Evolutionary conservation across 2,797 vertebrate species (phyloP).

Genomic region (Vultur gryphus): DNA sequence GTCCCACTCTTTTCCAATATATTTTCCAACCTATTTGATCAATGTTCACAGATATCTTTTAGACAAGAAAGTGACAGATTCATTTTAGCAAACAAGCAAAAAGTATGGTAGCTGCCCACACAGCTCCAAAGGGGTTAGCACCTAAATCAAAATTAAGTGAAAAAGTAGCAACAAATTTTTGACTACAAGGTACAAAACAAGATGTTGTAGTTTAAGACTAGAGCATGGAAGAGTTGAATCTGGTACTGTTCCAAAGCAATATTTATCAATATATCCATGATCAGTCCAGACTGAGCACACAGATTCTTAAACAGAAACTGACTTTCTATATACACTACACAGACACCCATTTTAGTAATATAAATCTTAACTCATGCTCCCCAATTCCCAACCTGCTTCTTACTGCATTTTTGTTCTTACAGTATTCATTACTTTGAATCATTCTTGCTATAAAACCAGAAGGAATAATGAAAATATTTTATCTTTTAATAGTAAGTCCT

Average conservation of each 20-base stretch:
- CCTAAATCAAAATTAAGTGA: neutral
- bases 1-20: neutral
- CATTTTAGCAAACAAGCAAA: too few relatives aligned
- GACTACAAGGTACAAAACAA: neutral
- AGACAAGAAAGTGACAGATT: neutral
- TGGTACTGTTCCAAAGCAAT: neutral
- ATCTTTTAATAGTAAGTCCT: neutral
- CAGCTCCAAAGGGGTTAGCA: neutral
- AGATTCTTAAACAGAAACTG: neutral
- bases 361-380: neutral
- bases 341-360: too few relatives aligned
- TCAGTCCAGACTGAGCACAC: neutral
- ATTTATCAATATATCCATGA: neutral
- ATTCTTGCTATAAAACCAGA: neutral
- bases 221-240: neutral
- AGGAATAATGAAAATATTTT: neutral
- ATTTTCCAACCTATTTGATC: neutral
- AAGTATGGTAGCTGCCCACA: neutral
- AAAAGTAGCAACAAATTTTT: neutral
- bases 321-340: too few relatives aligned
- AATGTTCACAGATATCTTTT: neutral
- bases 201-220: neutral
- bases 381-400: neutral
- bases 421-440: neutral
- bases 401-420: neutral